Evolutionary conservation across 1,140 invertebrate genomes (phyloP).

Genomic region (Drosophila hydei): DNA sequence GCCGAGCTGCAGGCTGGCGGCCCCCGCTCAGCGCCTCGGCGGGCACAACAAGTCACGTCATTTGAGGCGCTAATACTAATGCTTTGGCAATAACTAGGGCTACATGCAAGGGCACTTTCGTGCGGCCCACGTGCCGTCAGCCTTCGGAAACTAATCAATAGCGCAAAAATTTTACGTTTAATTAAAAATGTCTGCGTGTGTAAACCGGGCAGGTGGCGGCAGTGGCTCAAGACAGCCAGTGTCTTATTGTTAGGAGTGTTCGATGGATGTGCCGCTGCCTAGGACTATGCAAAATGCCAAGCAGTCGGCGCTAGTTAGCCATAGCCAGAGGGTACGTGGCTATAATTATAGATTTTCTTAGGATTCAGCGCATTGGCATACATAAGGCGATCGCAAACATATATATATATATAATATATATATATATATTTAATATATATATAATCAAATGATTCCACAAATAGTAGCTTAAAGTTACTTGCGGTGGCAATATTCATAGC

Average conservation of each 20-base stretch:
- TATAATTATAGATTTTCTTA: no score
- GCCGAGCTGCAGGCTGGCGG: conserved; percentile 7
- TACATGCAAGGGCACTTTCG: conserved; percentile 43
- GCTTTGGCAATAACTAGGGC: conserved; percentile 76
- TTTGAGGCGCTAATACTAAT: conserved; percentile 75
- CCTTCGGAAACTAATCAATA: conserved; percentile 75
- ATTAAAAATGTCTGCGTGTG: conserved; percentile 82
- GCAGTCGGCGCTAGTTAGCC: conserved; percentile 28
- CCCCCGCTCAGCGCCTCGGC: not conserved
- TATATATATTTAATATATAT: no score
- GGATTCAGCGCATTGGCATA: no score
- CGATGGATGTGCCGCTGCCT: not conserved
- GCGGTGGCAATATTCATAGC: no score
- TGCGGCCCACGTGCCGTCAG: conserved; percentile 6
- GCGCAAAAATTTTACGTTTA: conserved; percentile 75
- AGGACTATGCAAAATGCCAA: conserved; percentile 36
- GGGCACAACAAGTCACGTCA: conserved; percentile 66
- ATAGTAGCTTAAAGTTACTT: no score
- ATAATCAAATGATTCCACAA: no score
- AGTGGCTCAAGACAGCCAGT: conserved; percentile 25
- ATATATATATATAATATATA: no score
- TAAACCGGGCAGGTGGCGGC: conserved; percentile 68
- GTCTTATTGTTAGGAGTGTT: conserved; percentile 8
- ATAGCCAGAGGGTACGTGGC: conserved; percentile 27
- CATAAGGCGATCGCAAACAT: no score